Evolutionary conservation across 2,113 vertebrate genomes (phyloP), one percentile per base, ranked within the genome.

Genomic region (Macquaria australasica): DNA sequence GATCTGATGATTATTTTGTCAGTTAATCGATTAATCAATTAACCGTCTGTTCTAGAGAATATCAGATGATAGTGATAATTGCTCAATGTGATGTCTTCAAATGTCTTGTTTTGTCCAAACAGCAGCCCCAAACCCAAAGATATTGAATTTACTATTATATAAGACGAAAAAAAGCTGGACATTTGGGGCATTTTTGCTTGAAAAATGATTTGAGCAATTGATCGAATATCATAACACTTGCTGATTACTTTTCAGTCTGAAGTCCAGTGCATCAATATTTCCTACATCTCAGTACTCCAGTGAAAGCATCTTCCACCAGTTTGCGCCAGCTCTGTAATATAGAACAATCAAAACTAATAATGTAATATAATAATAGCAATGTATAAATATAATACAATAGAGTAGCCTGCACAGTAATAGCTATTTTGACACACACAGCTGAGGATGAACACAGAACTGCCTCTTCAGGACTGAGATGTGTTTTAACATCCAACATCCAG

Each of bases 181-280:
- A 10, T 21, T 12, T 41, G 23, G 8, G 21, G 21, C 20, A 23
- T n/a, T 37, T 5, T 56, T 16, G 25, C 28, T 53, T 23, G 3
- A 71, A 34, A 64, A 71, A 23, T 11, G 0, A 6, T 23, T 71
- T 23, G 6, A 39, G 2, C 12, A 58, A 41, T 39, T 8, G 1
- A n/a, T 73, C 6, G 3, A 23, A 55, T 12, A 64, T 62, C 18
- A 60, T 31, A 59, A 25, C 10, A 4, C 8, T 59, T 59, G 1
- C 4, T 0, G 9, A 39, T 37, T 20, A 20, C 3, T n/a, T 43
- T 66, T 37, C 12, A 14, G 18, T 50, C n/a, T n/a, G n/a, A n/a
- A n/a, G n/a, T n/a, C n/a, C n/a, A n/a, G n/a, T n/a, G 41, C 37
- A 73, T 56, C 4, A 6, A 50, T 37, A 75, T 66, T 53, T 77